Evolutionary conservation across 2,888 invertebrate genomes (phyloP).

Genomic region (Polydrusus pterygomalis): DNA sequence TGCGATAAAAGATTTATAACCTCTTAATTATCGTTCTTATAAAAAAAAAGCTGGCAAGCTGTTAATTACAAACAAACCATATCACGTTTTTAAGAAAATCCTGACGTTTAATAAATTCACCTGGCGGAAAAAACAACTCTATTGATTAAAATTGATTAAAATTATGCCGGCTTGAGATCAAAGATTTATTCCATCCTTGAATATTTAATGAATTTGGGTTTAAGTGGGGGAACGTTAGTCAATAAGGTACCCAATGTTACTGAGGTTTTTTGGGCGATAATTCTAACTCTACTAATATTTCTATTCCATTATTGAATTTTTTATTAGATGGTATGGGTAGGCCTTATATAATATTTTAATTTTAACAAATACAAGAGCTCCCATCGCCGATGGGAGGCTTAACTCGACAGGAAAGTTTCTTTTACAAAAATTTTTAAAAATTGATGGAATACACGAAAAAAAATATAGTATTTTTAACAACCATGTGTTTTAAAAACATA

Average conservation of each 20-base stretch:
- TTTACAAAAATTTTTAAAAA: too few relatives aligned
- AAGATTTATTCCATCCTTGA: constrained; percentile 39
- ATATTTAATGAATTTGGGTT: constrained; percentile 38
- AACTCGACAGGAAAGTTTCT: too few relatives aligned
- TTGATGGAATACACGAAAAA: too few relatives aligned
- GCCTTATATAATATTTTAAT: too few relatives aligned
- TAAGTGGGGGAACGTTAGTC: background rate
- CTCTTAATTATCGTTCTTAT: background rate
- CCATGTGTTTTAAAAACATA: too few relatives aligned
- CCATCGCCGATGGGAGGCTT: too few relatives aligned
- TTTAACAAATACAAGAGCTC: too few relatives aligned
- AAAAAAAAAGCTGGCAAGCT: background rate
- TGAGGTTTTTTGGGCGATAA: background rate
- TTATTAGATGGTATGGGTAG: too few relatives aligned
- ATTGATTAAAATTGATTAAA: constrained; percentile 44
- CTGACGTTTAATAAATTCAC: constrained; percentile 31
- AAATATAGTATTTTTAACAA: too few relatives aligned
- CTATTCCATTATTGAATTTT: too few relatives aligned
- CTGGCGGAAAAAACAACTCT: constrained; percentile 30
- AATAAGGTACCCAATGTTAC: too few relatives aligned
- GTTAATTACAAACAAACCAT: constrained; percentile 16
- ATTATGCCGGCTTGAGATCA: constrained; percentile 36
- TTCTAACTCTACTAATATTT: too few relatives aligned
- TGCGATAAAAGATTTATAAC: background rate
- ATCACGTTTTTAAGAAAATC: constrained; percentile 19